Conservation (phyloP, 2,888 invertebrate genomes). For the Scaeva pyrastri region DNA sequence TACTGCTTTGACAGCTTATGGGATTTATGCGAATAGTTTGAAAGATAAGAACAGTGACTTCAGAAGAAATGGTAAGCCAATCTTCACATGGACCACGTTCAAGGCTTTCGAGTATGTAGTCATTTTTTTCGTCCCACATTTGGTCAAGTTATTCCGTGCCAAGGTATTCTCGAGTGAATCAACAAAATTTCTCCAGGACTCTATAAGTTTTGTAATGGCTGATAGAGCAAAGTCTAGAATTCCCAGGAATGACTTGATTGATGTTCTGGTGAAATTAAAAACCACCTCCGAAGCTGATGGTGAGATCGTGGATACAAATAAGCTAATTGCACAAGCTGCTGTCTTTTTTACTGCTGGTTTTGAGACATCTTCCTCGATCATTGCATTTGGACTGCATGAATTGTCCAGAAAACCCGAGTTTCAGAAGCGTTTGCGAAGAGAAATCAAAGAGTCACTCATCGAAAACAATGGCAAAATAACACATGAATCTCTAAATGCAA, state of each 20-base stretch:
- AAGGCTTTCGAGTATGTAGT: conserved; percentile 79
- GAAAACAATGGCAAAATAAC: conserved; percentile 80
- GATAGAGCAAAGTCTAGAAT: conserved; percentile 80
- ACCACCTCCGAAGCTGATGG: conserved; percentile 75
- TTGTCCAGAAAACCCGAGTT: conserved; percentile 82
- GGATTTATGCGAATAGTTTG: conserved; percentile 84
- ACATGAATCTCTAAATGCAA: conserved; percentile 83
- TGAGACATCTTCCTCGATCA: conserved; percentile 83
- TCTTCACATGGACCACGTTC: conserved; percentile 78
- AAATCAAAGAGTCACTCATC: conserved; percentile 82
- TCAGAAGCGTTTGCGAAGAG: conserved; percentile 83
- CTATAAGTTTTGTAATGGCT: conserved; percentile 81
- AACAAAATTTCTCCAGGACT: conserved; percentile 79
- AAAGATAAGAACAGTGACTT: conserved; percentile 83
- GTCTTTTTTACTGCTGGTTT: conserved; percentile 79
- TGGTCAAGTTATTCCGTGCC: conserved; percentile 78
- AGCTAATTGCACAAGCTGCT: conserved; percentile 81
- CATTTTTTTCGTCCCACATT: conserved; percentile 81
- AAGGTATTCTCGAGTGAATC: conserved; percentile 79
- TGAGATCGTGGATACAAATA: conserved; percentile 78
- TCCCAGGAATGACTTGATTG: conserved; percentile 83
- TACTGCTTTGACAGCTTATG: conserved; percentile 84
- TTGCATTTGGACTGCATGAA: conserved; percentile 83
- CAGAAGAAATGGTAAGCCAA: conserved; percentile 82
- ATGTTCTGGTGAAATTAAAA: conserved; percentile 83